phyloP scores from a whole-genome alignment of 2,888 invertebrate species.

The Tillus elongatus region DNA sequence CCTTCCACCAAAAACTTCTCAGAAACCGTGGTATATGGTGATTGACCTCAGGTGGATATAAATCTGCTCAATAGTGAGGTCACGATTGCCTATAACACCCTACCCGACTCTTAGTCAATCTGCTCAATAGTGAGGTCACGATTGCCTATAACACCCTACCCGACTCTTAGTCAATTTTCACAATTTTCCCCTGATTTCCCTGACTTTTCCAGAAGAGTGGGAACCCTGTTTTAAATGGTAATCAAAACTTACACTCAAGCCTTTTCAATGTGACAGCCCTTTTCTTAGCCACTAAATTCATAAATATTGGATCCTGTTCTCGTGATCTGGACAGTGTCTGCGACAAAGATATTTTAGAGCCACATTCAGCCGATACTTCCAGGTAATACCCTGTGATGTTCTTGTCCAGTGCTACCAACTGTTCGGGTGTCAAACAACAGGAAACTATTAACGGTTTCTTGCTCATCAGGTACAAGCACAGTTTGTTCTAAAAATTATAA shows the following conservation, averaged over 20 bases:
- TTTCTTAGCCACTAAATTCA: conserved; percentile 34
- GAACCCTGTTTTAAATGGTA: too few relatives aligned
- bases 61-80: too few relatives aligned
- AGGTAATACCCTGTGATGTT: conserved; percentile 34
- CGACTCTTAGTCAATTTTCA: too few relatives aligned
- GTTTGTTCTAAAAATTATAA: conserved; percentile 31
- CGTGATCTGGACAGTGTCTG: conserved; percentile 24
- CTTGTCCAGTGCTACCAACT: conserved; percentile 29
- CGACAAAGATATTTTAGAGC: conserved; percentile 30
- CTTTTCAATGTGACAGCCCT: conserved; percentile 32
- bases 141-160: too few relatives aligned
- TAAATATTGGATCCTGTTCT: conserved; percentile 27
- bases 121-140: too few relatives aligned
- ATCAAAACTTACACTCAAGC: conserved; percentile 33
- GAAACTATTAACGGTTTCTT: conserved; percentile 33
- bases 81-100: too few relatives aligned
- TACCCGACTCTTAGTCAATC: too few relatives aligned
- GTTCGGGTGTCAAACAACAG: conserved; percentile 36
- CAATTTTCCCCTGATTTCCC: too few relatives aligned
- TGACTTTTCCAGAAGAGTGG: too few relatives aligned
- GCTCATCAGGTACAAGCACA: conserved; percentile 33
- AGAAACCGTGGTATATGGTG: too few relatives aligned
- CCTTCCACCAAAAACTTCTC: too few relatives aligned
- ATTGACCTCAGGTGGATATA: too few relatives aligned
- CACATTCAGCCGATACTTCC: conserved; percentile 33